A percentile compares a stretch with the other conserved stretches of the same genome.
These are phyloP conservation scores for Archips xylosteana DNA, from an alignment of 2,888 invertebrate genomes.

Conservation along the genomic window DNA sequence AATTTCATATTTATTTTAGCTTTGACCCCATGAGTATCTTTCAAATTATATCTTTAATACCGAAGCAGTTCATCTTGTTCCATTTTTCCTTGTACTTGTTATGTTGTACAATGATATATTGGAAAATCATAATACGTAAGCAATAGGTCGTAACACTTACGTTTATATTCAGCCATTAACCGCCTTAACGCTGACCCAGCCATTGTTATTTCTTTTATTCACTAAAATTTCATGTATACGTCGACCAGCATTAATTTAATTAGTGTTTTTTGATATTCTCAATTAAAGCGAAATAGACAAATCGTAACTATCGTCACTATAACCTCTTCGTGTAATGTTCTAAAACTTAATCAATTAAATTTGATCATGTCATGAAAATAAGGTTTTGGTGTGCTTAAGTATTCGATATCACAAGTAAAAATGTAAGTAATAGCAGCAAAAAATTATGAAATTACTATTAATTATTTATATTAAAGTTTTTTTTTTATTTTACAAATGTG, in stretches of 20 bases:
- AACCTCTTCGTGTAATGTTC: neutral
- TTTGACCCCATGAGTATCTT: too few species aligned
- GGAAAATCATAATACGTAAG: constrained; percentile 31
- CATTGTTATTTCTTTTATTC: constrained; percentile 79
- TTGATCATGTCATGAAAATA: neutral
- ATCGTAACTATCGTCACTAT: neutral
- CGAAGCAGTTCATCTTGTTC: neutral
- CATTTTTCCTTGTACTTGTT: neutral
- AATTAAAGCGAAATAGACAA: neutral
- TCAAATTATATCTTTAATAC: too few species aligned
- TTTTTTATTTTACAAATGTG: too few species aligned
- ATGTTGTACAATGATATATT: neutral
- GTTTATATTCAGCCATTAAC: constrained; percentile 96
- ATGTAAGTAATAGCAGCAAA: neutral
- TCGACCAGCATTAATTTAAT: constrained; percentile 2
- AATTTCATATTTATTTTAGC: too few species aligned
- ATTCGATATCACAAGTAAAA: neutral
- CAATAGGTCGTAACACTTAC: constrained; percentile 71
- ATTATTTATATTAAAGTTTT: neutral
- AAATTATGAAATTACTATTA: neutral
- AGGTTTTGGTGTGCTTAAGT: neutral
- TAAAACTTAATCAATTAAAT: neutral
- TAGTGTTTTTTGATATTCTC: neutral
- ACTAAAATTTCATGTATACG: neutral
- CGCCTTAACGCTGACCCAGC: constrained; percentile 94